phyloP scores from a whole-genome alignment of 2,888 invertebrate species.

The Phaedon cochleariae region DNA sequence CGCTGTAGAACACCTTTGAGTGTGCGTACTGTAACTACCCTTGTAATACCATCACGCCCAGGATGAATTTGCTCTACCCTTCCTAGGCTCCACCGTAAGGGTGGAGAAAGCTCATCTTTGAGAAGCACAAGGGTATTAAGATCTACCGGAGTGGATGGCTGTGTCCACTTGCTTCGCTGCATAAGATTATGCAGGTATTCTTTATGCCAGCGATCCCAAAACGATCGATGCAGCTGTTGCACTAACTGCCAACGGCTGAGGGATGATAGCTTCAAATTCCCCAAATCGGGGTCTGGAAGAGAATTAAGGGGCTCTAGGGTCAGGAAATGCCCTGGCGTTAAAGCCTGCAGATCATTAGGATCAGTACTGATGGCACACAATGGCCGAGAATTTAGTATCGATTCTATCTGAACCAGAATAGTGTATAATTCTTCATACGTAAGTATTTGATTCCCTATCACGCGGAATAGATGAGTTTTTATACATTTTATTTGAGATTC shows the following conservation, averaged over 20 bases:
- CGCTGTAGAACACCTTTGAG: neutral
- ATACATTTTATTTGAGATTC: neutral
- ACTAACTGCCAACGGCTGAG: constrained; percentile 10
- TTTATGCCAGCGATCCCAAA: neutral
- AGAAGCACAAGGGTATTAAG: neutral
- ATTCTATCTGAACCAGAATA: constrained; percentile 22
- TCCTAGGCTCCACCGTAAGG: neutral
- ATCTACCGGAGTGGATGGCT: neutral
- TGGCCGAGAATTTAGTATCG: constrained; percentile 29
- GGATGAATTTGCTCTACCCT: constrained; percentile 5
- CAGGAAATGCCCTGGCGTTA: constrained; percentile 3
- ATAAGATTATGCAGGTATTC: neutral
- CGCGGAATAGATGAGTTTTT: neutral
- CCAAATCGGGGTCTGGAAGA: constrained; percentile 5
- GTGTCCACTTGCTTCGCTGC: neutral
- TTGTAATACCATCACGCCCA: neutral
- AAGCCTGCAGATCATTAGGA: neutral
- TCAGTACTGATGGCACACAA: constrained; percentile 16
- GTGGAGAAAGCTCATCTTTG: constrained; percentile 1
- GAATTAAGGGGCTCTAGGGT: constrained; percentile 1
- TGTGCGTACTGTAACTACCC: neutral
- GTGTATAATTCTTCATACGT: constrained; percentile 31
- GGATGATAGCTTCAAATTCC: neutral
- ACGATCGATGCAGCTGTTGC: constrained; percentile 4
- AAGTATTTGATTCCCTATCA: constrained; percentile 28